phyloP scores from a whole-genome alignment of 2,888 invertebrate species.

The Steromphala cineraria region DNA sequence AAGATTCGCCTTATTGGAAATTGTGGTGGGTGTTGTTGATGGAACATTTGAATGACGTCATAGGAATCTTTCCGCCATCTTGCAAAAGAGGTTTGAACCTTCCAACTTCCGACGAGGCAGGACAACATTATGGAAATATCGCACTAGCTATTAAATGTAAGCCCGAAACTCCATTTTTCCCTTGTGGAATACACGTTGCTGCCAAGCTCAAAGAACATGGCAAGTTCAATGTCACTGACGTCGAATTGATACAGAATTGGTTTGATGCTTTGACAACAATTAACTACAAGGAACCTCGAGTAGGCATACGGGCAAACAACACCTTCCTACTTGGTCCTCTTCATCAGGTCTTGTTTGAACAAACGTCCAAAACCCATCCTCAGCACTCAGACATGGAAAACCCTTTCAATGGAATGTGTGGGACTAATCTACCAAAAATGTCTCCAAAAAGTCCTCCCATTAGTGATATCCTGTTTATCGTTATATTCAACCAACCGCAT shows the following conservation, averaged over 20 bases:
- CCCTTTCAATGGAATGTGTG: slow-evolving; percentile 3
- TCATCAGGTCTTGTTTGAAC: background rate
- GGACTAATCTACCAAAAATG: background rate
- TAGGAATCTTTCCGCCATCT: background rate
- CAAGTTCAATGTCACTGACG: background rate
- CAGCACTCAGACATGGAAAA: background rate
- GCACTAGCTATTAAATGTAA: background rate
- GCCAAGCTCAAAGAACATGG: background rate
- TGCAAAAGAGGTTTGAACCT: background rate
- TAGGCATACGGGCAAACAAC: background rate
- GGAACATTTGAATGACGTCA: background rate
- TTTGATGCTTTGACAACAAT: background rate
- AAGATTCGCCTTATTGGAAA: background rate
- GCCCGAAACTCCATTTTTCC: background rate
- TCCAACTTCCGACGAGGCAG: background rate
- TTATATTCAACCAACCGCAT: slow-evolving; percentile 7
- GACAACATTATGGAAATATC: background rate
- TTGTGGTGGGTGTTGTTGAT: background rate
- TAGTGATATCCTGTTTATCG: slow-evolving; percentile 1
- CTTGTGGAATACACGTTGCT: background rate
- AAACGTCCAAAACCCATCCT: background rate
- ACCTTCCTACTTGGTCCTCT: background rate
- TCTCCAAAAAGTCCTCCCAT: background rate
- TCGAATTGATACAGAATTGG: background rate
- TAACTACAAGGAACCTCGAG: background rate